Conservation (phyloP, 2,797 vertebrate species). For the Alectoris magna region DNA sequence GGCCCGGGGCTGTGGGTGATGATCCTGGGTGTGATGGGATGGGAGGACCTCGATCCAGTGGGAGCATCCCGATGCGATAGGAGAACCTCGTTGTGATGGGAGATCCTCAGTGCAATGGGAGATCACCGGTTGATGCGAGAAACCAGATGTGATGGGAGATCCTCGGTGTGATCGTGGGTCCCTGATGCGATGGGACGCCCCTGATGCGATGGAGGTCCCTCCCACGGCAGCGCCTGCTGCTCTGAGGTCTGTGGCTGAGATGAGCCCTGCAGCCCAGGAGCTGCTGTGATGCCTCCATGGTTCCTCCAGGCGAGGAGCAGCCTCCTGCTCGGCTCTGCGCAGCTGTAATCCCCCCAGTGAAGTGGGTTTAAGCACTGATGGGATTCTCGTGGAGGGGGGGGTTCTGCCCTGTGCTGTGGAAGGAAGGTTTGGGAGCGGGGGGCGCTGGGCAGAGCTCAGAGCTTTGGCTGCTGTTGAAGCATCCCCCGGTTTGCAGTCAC, state of each 20-base stretch:
- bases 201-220: not conserved
- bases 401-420: not conserved
- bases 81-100: no score
- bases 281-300: not conserved
- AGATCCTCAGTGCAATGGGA: no score
- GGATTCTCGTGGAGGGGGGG: not conserved
- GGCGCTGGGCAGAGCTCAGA: not conserved
- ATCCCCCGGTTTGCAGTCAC: not conserved
- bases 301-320: not conserved
- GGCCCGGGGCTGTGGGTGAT: fast-evolving
- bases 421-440: fast-evolving
- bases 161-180: no score
- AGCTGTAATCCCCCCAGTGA: not conserved
- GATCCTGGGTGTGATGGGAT: not conserved
- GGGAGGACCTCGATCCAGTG: not conserved
- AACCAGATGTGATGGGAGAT: no score
- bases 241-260: not conserved
- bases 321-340: not conserved
- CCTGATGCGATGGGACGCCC: no score
- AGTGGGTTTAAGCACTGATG: not conserved
- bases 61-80: no score
- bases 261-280: not conserved
- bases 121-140: no score
- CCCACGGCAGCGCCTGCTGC: not conserved
- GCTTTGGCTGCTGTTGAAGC: not conserved